A percentile compares a stretch with the other conserved stretches of the same genome.
Conservation (phyloP, 1,140 invertebrate species). For the Palaemon carinicauda region DNA sequence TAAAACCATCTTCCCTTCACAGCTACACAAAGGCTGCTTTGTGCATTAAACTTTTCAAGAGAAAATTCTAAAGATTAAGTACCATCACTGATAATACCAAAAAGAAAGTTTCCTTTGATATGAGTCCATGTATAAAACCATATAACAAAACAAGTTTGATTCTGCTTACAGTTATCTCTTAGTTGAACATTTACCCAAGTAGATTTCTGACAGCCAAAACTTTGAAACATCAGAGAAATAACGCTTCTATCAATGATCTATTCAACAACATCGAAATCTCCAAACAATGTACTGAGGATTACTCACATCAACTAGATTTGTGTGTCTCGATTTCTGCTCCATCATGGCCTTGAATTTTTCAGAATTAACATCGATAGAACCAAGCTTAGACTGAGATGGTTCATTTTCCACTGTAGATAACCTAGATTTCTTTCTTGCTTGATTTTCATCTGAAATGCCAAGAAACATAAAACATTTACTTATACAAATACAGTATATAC, state of each 20-base stretch:
- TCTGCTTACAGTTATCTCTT: no score
- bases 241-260: neutral
- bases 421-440: neutral
- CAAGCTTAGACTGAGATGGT: conserved; percentile 1
- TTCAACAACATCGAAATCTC: no score
- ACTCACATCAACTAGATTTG: conserved; percentile 53
- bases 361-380: conserved; percentile 47
- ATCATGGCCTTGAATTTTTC: conserved; percentile 56
- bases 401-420: neutral
- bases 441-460: conserved; percentile 16
- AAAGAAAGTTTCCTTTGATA: no score
- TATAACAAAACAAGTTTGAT: no score
- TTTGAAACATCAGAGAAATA: neutral
- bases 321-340: conserved; percentile 54
- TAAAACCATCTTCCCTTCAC: no score
- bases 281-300: neutral
- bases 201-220: no score
- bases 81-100: no score
- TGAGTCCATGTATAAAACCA: no score
- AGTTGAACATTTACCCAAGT: no score
- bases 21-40: no score
- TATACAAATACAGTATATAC: neutral
- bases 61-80: no score
- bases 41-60: no score
- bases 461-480: neutral